These are phyloP conservation scores for Muscicapa comitata DNA, from an alignment of 2,797 vertebrate genomes.

Conservation along the genomic window DNA sequence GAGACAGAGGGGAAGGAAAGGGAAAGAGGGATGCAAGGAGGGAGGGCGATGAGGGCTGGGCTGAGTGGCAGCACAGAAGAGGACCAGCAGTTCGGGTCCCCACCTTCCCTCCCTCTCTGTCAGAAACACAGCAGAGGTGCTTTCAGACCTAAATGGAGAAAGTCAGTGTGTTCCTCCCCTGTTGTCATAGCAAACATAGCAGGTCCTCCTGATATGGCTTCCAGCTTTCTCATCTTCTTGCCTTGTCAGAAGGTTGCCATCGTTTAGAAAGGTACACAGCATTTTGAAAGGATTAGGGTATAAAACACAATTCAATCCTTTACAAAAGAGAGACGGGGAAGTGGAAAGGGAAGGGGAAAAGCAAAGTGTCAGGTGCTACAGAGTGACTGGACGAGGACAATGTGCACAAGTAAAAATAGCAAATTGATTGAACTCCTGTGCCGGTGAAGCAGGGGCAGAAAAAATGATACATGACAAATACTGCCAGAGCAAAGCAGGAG, in stretches of 20 bases:
- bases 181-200: constrained; percentile 81
- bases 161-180: constrained; percentile 70
- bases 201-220: constrained; percentile 72
- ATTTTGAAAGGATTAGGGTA: constrained; percentile 78
- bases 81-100: background rate
- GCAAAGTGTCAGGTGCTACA: constrained; percentile 69
- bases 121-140: constrained; percentile 58
- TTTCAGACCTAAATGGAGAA: constrained; percentile 70
- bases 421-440: background rate
- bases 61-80: background rate
- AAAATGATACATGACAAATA: background rate
- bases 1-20: background rate
- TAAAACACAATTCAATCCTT: constrained; percentile 57
- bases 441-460: background rate
- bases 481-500: background rate
- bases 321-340: background rate
- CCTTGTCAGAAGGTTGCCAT: constrained; percentile 80
- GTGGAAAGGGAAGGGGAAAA: background rate
- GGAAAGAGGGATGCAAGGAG: background rate
- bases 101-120: constrained; percentile 36
- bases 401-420: background rate
- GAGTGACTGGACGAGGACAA: constrained; percentile 41
- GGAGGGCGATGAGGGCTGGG: background rate
- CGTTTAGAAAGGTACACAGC: constrained; percentile 70
- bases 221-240: constrained; percentile 67